Base-by-base conservation (phyloP, 2,797 vertebrate genomes). In the Tapirus indicus region DNA sequence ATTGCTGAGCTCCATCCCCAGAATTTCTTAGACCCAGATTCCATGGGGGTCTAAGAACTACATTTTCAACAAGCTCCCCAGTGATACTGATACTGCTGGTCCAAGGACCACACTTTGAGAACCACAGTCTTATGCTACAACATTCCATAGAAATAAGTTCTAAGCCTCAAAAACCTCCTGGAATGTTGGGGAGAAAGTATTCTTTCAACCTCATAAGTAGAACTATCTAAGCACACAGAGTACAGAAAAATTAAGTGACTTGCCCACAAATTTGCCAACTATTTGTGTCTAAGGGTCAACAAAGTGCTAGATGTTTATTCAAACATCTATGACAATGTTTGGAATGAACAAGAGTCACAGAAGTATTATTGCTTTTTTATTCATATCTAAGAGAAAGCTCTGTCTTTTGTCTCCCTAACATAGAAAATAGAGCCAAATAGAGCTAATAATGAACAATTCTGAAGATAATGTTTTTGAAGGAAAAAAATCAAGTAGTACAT, bases 181-280 rank as follows among this genome's bases (percentile, higher is more conserved):
- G 12, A 87, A 89, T 54, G 23, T 25, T 83, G 17, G 18, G 23
- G 56, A 88, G 60, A 89, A 79, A 20, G 25, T 21, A 85, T 69
- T 32, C 16, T 88, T 25, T 88, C 68, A 12, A 21, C 41, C 35
- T 88, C 38, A 69, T 27, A 83, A 71, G 35, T 8, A 93, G 68
- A 47, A 72, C 32, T 68, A 66, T 9, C 32, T 62, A 72, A 32
- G 27, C 23, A 68, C 18, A 47, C 49, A 77, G 16, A 72, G 7
- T 41, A 66, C 14, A 89, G 74, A 79, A 95, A 88, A 93, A 78
- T 21, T 92, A 82, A 77, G 27, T 91, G 27, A 60, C 10, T 6
- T 88, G 10, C 16, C 38, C 49, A 90, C 41, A 83, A 58, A 87
- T 71, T 12, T 77, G 29, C 49, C 68, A 68, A 77, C 38, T 75